These are phyloP conservation scores for Drosophila koepferae DNA, from an alignment of 2,888 invertebrate genomes.

Conservation along the genomic window DNA sequence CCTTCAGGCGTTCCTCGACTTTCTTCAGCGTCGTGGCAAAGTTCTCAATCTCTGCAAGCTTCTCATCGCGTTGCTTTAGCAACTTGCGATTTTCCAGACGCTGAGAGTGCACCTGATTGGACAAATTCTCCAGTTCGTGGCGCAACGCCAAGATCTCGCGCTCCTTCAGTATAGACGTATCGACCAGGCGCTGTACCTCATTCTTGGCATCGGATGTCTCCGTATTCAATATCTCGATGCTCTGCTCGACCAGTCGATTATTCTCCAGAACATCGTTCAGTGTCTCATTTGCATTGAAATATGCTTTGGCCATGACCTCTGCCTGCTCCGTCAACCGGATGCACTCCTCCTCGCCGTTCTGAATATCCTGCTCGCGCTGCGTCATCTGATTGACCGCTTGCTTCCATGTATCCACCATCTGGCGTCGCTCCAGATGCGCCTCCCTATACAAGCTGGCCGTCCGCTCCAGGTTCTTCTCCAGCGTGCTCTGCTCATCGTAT, in stretches of 20 bases:
- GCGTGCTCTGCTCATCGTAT: slow-evolving; percentile 86
- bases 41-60: slow-evolving; percentile 60
- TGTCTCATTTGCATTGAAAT: slow-evolving; percentile 86
- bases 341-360: slow-evolving; percentile 85
- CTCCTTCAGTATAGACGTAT: slow-evolving; percentile 82
- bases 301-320: slow-evolving; percentile 82
- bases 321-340: slow-evolving; percentile 70
- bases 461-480: slow-evolving; percentile 87
- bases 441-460: slow-evolving; percentile 86
- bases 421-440: slow-evolving; percentile 88
- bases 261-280: slow-evolving; percentile 86
- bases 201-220: slow-evolving; percentile 83
- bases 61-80: slow-evolving; percentile 55
- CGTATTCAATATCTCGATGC: slow-evolving; percentile 84
- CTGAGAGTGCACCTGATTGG: slow-evolving; percentile 78
- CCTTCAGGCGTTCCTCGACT: slow-evolving; percentile 67
- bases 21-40: slow-evolving; percentile 55
- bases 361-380: slow-evolving; percentile 89
- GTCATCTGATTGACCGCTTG: slow-evolving; percentile 89
- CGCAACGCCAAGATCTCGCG: slow-evolving; percentile 83
- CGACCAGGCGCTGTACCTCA: slow-evolving; percentile 81
- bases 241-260: slow-evolving; percentile 86
- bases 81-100: slow-evolving; percentile 81
- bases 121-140: slow-evolving; percentile 82
- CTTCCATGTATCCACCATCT: slow-evolving; percentile 91